Percentiles rank a stretch among this genome's conserved stretches.
Evolutionary conservation across 30 jellyfish, hydroid and myxozoan species (phyloP).

Genomic region (Aurelia coerulea): DNA sequence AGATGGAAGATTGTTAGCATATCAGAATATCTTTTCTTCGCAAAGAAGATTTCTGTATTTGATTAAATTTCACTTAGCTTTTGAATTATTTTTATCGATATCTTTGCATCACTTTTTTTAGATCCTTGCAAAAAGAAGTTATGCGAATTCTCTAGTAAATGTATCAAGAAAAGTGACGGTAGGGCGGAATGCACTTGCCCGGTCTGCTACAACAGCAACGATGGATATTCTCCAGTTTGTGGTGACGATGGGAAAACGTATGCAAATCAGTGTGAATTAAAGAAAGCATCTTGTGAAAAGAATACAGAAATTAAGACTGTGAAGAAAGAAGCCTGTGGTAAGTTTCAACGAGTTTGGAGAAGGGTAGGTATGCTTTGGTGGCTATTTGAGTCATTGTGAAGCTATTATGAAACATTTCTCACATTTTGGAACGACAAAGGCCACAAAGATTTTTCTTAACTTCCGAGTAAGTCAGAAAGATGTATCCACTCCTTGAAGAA

Average conservation of each 20-base stretch:
- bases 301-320: slow-evolving; percentile 10
- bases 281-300: slow-evolving; percentile 44
- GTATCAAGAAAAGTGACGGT: slow-evolving; percentile 32
- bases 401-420: too few species aligned
- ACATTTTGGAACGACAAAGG: too few species aligned
- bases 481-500: too few species aligned
- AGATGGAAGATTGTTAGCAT: too few species aligned
- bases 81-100: too few species aligned
- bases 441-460: too few species aligned
- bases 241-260: slow-evolving; percentile 83
- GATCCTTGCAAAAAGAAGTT: slow-evolving; percentile 45
- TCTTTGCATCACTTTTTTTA: background rate
- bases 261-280: slow-evolving; percentile 72
- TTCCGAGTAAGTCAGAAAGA: too few species aligned
- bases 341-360: background rate
- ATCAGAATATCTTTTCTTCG: too few species aligned
- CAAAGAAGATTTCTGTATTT: too few species aligned
- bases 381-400: too few species aligned
- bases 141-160: slow-evolving; percentile 46
- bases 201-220: slow-evolving; percentile 22
- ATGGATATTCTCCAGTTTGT: slow-evolving; percentile 66
- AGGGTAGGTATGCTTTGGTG: too few species aligned
- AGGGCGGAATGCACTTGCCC: slow-evolving; percentile 65
- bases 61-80: too few species aligned
- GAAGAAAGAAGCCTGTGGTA: slow-evolving; percentile 73